Conservation (phyloP, 1,140 invertebrate genomes). For the Sipha flava region DNA sequence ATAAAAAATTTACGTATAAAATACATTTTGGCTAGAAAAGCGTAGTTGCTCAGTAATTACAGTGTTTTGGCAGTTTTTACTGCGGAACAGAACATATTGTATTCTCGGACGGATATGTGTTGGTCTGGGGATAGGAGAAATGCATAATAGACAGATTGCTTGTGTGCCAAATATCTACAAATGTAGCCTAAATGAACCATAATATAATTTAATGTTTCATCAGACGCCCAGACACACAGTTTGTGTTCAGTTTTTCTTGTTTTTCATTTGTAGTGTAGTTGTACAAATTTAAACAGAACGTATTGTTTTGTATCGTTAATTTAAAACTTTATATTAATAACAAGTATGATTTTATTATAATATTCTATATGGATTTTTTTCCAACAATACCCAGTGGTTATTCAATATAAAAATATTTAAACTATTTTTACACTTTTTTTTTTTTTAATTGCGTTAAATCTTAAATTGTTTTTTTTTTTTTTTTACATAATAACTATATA, state of each 20-base stretch:
- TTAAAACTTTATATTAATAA: neutral
- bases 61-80: conserved; percentile 17
- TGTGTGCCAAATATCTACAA: conserved; percentile 26
- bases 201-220: neutral
- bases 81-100: neutral
- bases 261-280: neutral
- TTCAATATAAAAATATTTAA: too few species aligned
- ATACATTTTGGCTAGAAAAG: conserved; percentile 5
- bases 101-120: neutral
- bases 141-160: conserved; percentile 9
- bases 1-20: neutral
- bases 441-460: neutral
- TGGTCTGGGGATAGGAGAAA: neutral
- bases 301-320: neutral
- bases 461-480: neutral
- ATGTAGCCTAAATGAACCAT: neutral
- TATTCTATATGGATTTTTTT: too few species aligned
- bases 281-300: neutral
- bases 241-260: neutral
- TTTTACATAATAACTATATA: neutral
- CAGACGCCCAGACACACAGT: neutral
- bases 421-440: neutral
- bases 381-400: too few species aligned
- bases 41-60: neutral
- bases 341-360: too few species aligned